Base-by-base conservation (phyloP, 2,888 invertebrate genomes). In the Microplitis manilae region DNA sequence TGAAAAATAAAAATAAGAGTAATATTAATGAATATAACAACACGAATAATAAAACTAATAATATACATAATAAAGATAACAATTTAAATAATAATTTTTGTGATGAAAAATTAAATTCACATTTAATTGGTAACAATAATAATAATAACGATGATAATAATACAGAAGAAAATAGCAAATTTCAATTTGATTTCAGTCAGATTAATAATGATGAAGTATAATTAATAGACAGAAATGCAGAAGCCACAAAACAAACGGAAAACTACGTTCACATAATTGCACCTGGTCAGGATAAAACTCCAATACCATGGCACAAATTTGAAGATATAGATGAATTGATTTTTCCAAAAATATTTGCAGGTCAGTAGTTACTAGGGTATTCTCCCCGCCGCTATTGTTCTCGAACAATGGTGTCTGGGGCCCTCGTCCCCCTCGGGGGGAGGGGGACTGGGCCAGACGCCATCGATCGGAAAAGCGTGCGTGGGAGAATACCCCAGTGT, bases 291-390 rank as follows among this genome's bases (percentile, higher is more conserved):
- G 79, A 75, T 30, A 79, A 84, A 75, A 40, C 41, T 9, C 84
- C 86, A 9, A 73, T 85, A 9, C 81, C 83, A 6, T 79, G 86
- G 78, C 78, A 85, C 39, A 72, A 79, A 17, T 73, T 82, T 62
- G 77, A 77, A 2, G 73, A 83, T 73, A 73, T 82, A 9, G 86
- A 87, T 50, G 80, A 84, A 76, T 65, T 84, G 60, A 79, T 81
- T 68, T 85, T 83, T 67, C 84, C 83, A 15, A 84, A 77, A 77
- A 83, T 83, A 70, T 83, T 81, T 74, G 78, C 72, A 8, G 83
- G 82, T n/a, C n/a, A n/a, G n/a, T n/a, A 20, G 20, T 20, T 20
- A 20, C 20, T 20, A 20, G 20, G 20, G 20, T 20, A 20, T 20
- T 20, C 20, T 20, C 20, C 20, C 20, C 20, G 20, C 20, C 20